Conservation (phyloP, 2,888 invertebrate genomes). For the Torymus auratus region DNA sequence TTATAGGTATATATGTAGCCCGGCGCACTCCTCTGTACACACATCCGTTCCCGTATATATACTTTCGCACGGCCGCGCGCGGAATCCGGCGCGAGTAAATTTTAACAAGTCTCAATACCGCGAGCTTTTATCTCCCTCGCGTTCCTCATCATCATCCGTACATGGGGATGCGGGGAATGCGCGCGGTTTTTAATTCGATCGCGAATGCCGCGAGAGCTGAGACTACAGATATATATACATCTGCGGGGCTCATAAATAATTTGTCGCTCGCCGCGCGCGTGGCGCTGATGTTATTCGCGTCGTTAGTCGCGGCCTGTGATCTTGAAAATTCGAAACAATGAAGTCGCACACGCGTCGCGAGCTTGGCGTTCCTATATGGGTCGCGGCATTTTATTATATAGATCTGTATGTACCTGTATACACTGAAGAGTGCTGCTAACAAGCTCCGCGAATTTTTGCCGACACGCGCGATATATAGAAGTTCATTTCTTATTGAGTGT, state of each 20-base stretch:
- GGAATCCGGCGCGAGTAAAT: slow-evolving; percentile 27
- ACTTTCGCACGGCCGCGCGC: background rate
- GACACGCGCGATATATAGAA: too few relatives aligned
- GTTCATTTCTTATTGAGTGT: too few relatives aligned
- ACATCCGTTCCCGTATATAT: slow-evolving; percentile 14
- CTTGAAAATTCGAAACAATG: too few relatives aligned
- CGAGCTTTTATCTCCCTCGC: slow-evolving; percentile 31
- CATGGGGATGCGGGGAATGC: slow-evolving; percentile 37
- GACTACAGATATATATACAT: too few relatives aligned
- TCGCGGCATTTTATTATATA: too few relatives aligned
- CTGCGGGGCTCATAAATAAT: slow-evolving; percentile 53
- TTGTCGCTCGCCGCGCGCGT: slow-evolving; percentile 20
- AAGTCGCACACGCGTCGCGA: background rate
- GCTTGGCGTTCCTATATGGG: too few relatives aligned
- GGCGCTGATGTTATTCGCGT: background rate
- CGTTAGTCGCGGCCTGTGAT: background rate
- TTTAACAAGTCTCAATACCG: slow-evolving; percentile 45
- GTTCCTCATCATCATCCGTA: slow-evolving; percentile 11
- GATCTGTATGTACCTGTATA: too few relatives aligned
- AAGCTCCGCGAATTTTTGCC: too few relatives aligned
- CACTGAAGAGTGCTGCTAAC: too few relatives aligned
- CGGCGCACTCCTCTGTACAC: background rate
- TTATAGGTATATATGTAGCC: too few relatives aligned
- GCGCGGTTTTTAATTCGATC: slow-evolving; percentile 48
- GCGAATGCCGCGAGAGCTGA: background rate